These are phyloP conservation scores for Natrix natrix DNA, from an alignment of 2,797 vertebrate species.

Conservation along the genomic window DNA sequence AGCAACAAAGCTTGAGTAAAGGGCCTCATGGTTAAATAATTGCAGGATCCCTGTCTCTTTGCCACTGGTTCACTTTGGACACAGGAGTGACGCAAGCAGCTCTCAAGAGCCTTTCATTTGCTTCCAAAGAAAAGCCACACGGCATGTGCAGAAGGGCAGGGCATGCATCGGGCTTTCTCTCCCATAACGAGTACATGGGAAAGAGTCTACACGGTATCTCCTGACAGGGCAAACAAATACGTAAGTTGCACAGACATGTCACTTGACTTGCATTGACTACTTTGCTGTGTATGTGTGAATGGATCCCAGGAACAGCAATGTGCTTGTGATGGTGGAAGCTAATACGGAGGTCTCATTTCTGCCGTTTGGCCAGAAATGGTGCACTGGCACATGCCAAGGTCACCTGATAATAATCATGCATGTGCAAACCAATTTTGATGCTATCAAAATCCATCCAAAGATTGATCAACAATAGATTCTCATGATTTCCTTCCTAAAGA, in stretches of 20 bases:
- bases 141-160: background rate
- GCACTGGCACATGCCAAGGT: background rate
- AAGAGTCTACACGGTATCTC: background rate
- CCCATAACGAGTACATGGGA: background rate
- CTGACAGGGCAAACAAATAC: background rate
- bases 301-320: background rate
- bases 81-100: background rate
- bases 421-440: background rate
- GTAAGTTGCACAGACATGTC: no score
- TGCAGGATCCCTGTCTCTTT: background rate
- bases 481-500: slow-evolving; percentile 19
- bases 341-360: background rate
- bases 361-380: background rate
- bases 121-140: background rate
- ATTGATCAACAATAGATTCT: background rate
- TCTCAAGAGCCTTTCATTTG: background rate
- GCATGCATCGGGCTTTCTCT: background rate
- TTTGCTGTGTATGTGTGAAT: background rate
- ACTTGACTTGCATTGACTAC: background rate
- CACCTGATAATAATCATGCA: background rate
- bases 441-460: background rate
- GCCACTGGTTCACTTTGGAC: background rate
- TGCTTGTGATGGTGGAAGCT: background rate
- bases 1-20: slow-evolving; percentile 51
- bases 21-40: background rate